These are phyloP conservation scores for Eriosoma lanigerum DNA, from an alignment of 1,140 invertebrate species.

Conservation along the genomic window DNA sequence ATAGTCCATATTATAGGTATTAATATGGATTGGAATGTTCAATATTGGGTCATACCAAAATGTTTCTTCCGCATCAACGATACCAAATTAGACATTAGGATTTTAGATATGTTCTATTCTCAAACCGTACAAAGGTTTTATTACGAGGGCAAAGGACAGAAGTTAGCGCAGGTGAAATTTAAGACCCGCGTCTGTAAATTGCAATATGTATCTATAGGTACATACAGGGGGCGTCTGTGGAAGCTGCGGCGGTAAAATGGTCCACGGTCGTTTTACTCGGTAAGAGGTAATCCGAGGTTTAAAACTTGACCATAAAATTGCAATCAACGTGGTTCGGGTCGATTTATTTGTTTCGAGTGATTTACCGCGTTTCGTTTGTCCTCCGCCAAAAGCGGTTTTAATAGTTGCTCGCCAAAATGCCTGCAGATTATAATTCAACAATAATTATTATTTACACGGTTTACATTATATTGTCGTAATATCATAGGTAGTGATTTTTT, in stretches of 20 bases:
- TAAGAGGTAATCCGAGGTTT: slow-evolving; percentile 32
- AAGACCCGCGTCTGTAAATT: neutral
- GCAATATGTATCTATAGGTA: slow-evolving; percentile 7
- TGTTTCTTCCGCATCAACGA: no score
- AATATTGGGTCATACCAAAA: no score
- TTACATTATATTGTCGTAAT: no score
- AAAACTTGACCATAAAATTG: slow-evolving; percentile 36
- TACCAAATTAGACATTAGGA: no score
- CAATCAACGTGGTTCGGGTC: slow-evolving; percentile 27
- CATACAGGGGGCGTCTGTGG: neutral
- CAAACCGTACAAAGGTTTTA: no score
- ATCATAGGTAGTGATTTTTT: no score
- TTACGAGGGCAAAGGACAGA: no score
- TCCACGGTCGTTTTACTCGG: slow-evolving; percentile 9
- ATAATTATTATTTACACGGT: no score
- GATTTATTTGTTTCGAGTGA: slow-evolving; percentile 26
- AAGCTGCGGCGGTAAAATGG: neutral
- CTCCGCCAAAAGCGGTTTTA: neutral
- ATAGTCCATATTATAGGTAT: no score
- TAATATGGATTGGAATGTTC: no score
- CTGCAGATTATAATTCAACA: no score
- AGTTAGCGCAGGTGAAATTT: slow-evolving; percentile 10
- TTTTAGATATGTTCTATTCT: no score
- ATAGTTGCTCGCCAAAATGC: neutral
- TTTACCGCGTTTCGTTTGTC: neutral